Evolutionary conservation across 1,140 invertebrate genomes (phyloP), one percentile per base, ranked within the genome.

Genomic region (Hylyphantes graminicola): DNA sequence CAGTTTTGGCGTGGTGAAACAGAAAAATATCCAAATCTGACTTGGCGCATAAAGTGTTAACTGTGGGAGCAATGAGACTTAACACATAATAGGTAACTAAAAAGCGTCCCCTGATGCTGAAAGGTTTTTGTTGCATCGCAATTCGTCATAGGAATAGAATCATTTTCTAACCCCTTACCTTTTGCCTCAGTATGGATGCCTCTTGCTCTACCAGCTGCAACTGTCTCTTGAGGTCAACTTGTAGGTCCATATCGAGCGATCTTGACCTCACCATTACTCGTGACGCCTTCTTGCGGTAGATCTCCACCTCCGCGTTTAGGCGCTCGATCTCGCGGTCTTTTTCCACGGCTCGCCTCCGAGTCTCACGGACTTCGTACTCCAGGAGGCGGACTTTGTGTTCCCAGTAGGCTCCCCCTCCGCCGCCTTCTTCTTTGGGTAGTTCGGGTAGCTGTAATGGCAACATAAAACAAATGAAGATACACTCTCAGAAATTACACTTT

Each of bases 261-360:
- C 88, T 55, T 57, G 87, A 88, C 15, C 89, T 82, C 10, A 87
- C 87, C 67, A 89, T 87, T 12, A 87, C 82, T 77, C 88, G 87
- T 17, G 86, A 85, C 9, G 86, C 86, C 85, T 86, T 90, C 86
- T 79, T 86, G 88, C 92, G 92, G 86, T 93, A 92, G 17, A 91
- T 90, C 12, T 93, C 92, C 17, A 95, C 88, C 90, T 95, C 94
- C 2, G 93, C 92, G 86, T 94, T 92, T 63, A 96, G 89, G 78
- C 93, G 91, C 90, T 96, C 94, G 87, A 94, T 93, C 87, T 95
- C 94, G 87, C 94, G 91, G 89, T 96, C 95, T 88, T 95, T 96
- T 90, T 96, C 95, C 77, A 94, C 93, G 4, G 96, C 88, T 88
- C 94, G 94, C 87, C 93, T 93, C 85, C 94, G 91, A 17, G 96